phyloP scores from a whole-genome alignment of 2,888 invertebrate species.

The Chirona hameri region DNA sequence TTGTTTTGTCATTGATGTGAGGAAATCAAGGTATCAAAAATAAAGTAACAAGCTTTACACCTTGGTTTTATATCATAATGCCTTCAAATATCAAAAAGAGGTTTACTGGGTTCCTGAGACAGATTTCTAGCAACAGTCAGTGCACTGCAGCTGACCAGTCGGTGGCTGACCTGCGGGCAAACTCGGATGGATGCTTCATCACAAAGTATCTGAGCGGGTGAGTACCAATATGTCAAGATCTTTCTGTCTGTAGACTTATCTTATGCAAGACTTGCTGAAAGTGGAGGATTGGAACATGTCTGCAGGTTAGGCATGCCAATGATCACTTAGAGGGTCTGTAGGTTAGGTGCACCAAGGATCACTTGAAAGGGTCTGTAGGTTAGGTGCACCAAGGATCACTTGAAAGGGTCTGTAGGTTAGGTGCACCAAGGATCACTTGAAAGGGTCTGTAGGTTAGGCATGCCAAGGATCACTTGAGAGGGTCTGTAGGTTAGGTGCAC shows the following conservation, averaged over 20 bases:
- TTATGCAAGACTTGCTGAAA: not conserved
- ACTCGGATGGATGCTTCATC: not conserved
- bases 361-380: too few relatives aligned
- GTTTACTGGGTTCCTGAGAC: not conserved
- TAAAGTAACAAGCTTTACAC: not conserved
- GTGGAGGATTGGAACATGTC: not conserved
- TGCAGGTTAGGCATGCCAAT: too few relatives aligned
- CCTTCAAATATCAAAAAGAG: slow-evolving; percentile 2
- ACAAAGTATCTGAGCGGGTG: slow-evolving; percentile 11
- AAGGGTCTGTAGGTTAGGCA: too few relatives aligned
- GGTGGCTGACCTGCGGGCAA: not conserved
- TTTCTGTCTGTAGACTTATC: not conserved
- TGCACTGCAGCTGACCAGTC: not conserved
- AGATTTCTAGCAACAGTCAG: not conserved
- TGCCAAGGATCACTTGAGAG: too few relatives aligned
- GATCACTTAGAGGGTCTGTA: too few relatives aligned
- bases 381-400: too few relatives aligned
- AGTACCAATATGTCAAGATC: not conserved
- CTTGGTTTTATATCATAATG: not conserved
- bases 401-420: too few relatives aligned
- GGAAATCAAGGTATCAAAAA: not conserved
- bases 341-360: too few relatives aligned
- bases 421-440: too few relatives aligned
- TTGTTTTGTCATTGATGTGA: too few relatives aligned
- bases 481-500: too few relatives aligned